phyloP scores from a whole-genome alignment of 2,113 vertebrate genomes.

The Bettongia penicillata region DNA sequence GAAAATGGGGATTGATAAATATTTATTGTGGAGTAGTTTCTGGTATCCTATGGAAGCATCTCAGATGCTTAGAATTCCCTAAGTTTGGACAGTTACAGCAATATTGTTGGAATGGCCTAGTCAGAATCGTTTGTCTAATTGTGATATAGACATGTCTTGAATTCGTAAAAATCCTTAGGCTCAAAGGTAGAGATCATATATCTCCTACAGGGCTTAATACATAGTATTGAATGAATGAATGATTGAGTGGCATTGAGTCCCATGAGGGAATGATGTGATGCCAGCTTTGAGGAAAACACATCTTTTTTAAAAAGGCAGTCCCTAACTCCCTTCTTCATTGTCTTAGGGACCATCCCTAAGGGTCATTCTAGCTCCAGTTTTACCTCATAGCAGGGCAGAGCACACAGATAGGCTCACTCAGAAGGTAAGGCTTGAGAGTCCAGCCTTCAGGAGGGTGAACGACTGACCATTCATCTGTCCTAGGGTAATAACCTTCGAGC shows the following conservation, averaged over 20 bases:
- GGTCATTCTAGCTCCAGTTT: neutral
- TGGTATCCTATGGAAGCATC: neutral
- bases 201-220: neutral
- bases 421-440: neutral
- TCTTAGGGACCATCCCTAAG: neutral
- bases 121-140: rapidly evolving
- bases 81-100: neutral
- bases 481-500: constrained; percentile 96
- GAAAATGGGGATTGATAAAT: neutral
- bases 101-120: neutral
- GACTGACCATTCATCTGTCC: constrained; percentile 44
- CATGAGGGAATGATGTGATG: neutral
- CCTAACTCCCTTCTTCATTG: neutral
- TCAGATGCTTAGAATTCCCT: neutral
- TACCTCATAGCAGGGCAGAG: neutral
- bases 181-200: neutral
- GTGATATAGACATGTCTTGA: rapidly evolving
- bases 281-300: neutral
- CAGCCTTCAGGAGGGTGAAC: neutral
- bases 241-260: neutral
- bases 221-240: neutral
- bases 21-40: neutral
- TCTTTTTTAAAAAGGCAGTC: neutral
- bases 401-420: neutral
- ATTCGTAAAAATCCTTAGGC: neutral